A percentile compares a stretch with the other conserved stretches of the same genome.
phyloP scores from a whole-genome alignment of 2,888 invertebrate genomes.

The Pecten maximus region DNA sequence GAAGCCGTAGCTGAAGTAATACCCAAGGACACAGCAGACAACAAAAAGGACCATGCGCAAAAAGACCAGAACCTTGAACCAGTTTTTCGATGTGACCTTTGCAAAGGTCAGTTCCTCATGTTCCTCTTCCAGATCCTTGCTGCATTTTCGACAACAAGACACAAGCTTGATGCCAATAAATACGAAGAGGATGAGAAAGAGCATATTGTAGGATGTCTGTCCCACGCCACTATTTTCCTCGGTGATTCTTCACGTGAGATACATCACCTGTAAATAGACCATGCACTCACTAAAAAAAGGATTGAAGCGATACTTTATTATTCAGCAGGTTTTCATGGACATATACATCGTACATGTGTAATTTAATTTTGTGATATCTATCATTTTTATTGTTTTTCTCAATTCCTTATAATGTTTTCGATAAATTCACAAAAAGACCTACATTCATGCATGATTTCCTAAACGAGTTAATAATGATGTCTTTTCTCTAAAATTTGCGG shows the following conservation, averaged over 20 bases:
- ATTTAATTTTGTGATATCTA: no score
- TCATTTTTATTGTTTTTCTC: no score
- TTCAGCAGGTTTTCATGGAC: no score
- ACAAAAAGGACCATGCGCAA: conserved; percentile 6
- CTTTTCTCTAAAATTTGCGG: no score
- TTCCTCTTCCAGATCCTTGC: conserved; percentile 24
- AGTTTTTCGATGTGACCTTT: background rate
- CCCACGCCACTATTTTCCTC: background rate
- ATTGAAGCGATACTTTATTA: no score
- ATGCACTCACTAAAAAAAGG: no score
- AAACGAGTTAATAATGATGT: no score
- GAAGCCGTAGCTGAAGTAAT: background rate
- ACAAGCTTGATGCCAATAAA: conserved; percentile 9
- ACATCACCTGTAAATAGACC: background rate
- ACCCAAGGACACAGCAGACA: conserved; percentile 18
- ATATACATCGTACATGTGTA: no score
- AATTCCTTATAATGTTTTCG: no score
- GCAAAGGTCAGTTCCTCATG: background rate
- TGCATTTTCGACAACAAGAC: conserved; percentile 22
- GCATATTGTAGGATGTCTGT: background rate
- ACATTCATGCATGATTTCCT: no score
- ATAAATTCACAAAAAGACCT: no score
- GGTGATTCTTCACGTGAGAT: background rate
- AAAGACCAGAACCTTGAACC: conserved; percentile 5
- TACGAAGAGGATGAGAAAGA: conserved; percentile 1